Evolutionary conservation across 1,140 invertebrate genomes (phyloP).

Genomic region (Bombyx mandarina): DNA sequence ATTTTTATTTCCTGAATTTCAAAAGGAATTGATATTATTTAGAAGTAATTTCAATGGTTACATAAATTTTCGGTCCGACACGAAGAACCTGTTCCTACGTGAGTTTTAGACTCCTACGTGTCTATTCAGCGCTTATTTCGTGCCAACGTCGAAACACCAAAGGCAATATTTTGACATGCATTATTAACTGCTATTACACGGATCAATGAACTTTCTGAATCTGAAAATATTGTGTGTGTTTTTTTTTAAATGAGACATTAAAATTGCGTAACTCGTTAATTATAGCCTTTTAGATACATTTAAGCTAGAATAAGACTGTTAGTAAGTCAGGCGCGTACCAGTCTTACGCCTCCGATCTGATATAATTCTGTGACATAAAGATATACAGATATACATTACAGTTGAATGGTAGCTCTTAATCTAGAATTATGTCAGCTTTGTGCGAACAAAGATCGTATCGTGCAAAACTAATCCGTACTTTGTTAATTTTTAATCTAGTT

Average conservation of each 20-base stretch:
- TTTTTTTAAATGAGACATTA: neutral
- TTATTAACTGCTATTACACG: slow-evolving; percentile 1
- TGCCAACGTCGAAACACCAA: neutral
- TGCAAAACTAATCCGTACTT: no score
- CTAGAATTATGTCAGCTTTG: no score
- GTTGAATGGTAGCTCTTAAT: neutral
- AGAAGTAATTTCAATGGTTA: no score
- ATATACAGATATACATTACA: neutral
- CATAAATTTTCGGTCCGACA: no score
- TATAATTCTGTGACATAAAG: no score
- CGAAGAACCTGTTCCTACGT: neutral
- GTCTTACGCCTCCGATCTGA: no score
- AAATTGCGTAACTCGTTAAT: no score
- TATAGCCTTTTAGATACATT: neutral
- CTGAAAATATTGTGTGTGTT: neutral
- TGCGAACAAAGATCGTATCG: no score
- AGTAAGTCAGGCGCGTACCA: no score
- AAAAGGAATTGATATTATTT: no score
- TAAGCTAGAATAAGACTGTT: neutral
- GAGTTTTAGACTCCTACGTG: neutral
- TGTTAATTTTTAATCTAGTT: slow-evolving; percentile 1
- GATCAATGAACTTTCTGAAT: neutral
- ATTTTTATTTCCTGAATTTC: no score
- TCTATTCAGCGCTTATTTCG: neutral
- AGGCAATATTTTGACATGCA: slow-evolving; percentile 1